Conservation (phyloP, 2,113 vertebrate species). For the Chauna torquata region DNA sequence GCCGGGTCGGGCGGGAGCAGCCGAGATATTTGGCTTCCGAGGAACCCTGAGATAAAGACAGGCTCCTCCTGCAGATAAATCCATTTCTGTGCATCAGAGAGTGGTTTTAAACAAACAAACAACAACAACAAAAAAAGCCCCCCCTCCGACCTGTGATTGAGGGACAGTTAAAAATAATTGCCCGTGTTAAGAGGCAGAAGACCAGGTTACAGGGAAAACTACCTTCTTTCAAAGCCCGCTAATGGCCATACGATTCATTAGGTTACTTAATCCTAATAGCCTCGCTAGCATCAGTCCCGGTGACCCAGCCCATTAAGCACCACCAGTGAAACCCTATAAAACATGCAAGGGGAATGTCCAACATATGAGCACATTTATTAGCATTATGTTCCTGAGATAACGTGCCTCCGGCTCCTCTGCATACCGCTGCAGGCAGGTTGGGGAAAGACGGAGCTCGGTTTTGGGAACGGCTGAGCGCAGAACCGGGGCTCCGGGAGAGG, state of each 20-base stretch:
- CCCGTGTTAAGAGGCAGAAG: slow-evolving; percentile 25
- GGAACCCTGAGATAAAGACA: not conserved
- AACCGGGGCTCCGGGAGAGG: not conserved
- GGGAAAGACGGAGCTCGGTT: not conserved
- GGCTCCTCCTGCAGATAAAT: not conserved
- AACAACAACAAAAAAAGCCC: not conserved
- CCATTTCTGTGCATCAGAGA: not conserved
- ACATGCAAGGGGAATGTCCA: slow-evolving; percentile 56
- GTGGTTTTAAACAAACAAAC: not conserved
- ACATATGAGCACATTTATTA: slow-evolving; percentile 67
- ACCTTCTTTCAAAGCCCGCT: slow-evolving; percentile 43
- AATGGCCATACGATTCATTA: slow-evolving; percentile 70
- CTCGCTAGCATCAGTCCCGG: slow-evolving; percentile 51
- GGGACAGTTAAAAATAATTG: slow-evolving; percentile 52
- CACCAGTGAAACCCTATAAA: slow-evolving; percentile 65
- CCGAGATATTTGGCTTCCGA: not conserved
- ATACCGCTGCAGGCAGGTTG: not conserved
- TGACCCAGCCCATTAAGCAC: slow-evolving; percentile 60
- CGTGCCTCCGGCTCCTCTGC: not conserved
- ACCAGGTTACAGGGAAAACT: not conserved
- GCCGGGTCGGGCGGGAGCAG: not conserved
- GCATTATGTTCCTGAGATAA: slow-evolving; percentile 15
- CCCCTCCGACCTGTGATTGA: slow-evolving; percentile 3
- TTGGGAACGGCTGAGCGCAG: not conserved
- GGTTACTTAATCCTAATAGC: slow-evolving; percentile 70